These are phyloP conservation scores for Chiroxiphia lanceolata DNA, from an alignment of 2,797 vertebrate species.

Conservation along the genomic window DNA sequence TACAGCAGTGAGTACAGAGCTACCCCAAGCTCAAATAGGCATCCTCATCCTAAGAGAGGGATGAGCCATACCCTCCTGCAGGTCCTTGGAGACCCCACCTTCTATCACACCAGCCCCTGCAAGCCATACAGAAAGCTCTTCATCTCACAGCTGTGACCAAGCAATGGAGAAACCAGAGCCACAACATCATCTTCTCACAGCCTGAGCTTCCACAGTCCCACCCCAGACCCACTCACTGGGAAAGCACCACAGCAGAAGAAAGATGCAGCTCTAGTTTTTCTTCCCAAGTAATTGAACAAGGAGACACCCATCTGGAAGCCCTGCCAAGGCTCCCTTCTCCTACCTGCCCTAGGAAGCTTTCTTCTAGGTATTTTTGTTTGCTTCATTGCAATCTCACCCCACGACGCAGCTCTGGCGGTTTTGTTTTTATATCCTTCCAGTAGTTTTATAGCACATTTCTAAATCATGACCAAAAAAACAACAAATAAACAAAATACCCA, in stretches of 20 bases:
- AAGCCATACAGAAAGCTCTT: not conserved
- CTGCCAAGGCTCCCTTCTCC: not conserved
- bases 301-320: not conserved
- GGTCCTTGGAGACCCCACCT: not conserved
- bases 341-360: not conserved
- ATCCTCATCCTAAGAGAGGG: not conserved
- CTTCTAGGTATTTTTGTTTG: not conserved
- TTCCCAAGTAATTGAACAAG: not conserved
- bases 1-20: not conserved
- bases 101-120: not conserved
- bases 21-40: not conserved
- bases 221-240: not conserved
- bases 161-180: not conserved
- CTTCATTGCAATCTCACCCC: not conserved
- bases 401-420: not conserved
- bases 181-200: not conserved
- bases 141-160: not conserved
- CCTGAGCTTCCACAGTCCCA: not conserved
- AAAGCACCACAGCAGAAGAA: not conserved
- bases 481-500: not conserved
- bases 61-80: not conserved
- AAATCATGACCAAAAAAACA: not conserved
- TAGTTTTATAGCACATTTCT: not conserved
- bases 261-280: fast-evolving
- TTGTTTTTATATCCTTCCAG: not conserved